Conservation (phyloP, 2,797 vertebrate genomes). For the Rhinoraja longicauda region DNA sequence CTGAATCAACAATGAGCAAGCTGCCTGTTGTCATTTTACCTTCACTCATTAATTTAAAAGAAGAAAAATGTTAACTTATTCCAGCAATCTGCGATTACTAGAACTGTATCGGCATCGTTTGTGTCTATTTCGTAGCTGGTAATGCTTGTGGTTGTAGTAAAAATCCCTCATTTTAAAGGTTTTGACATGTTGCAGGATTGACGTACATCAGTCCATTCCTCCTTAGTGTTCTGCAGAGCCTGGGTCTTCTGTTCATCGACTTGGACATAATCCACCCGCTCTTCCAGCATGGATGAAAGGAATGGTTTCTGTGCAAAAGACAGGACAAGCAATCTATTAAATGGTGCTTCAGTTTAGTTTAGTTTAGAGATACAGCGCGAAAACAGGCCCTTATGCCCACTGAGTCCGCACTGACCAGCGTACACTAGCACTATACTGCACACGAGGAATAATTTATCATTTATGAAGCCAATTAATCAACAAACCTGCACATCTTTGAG, state of each 20-base stretch:
- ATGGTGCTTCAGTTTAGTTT: too few relatives aligned
- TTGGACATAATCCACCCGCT: constrained; percentile 89
- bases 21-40: constrained; percentile 3
- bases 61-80: neutral
- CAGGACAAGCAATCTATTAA: neutral
- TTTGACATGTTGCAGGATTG: constrained; percentile 58
- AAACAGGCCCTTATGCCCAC: too few relatives aligned
- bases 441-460: too few relatives aligned
- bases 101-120: neutral
- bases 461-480: too few relatives aligned
- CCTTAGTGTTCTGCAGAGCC: constrained; percentile 86
- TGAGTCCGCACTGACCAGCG: too few relatives aligned
- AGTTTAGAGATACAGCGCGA: too few relatives aligned
- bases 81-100: neutral
- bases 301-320: constrained; percentile 66
- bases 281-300: constrained; percentile 68
- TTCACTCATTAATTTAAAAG: neutral
- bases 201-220: constrained; percentile 89
- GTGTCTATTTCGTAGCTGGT: neutral
- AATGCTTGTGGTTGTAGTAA: neutral
- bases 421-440: too few relatives aligned
- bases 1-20: neutral
- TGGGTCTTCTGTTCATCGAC: constrained; percentile 96
- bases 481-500: too few relatives aligned
- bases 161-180: constrained; percentile 21